These are phyloP conservation scores for Himalopsyche tibetana DNA, from an alignment of 2,888 invertebrate species.

Conservation along the genomic window DNA sequence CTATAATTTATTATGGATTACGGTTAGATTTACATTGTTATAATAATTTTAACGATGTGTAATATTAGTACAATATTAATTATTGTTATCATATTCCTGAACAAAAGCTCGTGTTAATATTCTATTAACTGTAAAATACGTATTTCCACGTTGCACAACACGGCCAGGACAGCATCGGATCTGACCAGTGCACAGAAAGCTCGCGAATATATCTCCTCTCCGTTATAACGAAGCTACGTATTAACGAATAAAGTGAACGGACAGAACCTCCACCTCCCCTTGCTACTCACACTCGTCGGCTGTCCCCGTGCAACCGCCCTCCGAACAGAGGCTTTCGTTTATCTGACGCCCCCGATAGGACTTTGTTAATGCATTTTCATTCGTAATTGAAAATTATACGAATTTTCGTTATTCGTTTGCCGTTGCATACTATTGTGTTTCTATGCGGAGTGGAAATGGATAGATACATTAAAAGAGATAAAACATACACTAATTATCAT, in stretches of 20 bases:
- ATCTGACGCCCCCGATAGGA: conserved; percentile 47
- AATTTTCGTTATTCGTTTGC: conserved; percentile 48
- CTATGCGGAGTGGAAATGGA: background rate
- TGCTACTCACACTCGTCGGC: conserved; percentile 44
- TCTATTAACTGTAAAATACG: conserved; percentile 3
- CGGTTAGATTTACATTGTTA: no score
- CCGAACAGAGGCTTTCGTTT: conserved; percentile 45
- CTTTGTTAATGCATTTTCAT: conserved; percentile 62
- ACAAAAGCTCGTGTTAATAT: background rate
- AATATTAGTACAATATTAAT: no score
- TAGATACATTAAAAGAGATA: background rate
- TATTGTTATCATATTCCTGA: background rate
- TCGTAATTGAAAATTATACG: conserved; percentile 62
- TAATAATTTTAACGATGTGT: no score
- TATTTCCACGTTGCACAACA: conserved; percentile 24
- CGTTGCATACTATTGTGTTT: background rate
- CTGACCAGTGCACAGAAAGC: conserved; percentile 53
- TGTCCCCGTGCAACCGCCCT: conserved; percentile 7
- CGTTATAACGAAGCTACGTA: conserved; percentile 60
- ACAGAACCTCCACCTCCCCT: conserved; percentile 51
- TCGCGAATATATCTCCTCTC: conserved; percentile 27
- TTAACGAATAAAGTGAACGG: conserved; percentile 66
- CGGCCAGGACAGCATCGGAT: conserved; percentile 49
- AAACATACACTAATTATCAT: no score
- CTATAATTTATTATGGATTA: no score